These are phyloP conservation scores for Malurus leucopterus DNA, from an alignment of 2,797 vertebrate genomes.

Conservation along the genomic window DNA sequence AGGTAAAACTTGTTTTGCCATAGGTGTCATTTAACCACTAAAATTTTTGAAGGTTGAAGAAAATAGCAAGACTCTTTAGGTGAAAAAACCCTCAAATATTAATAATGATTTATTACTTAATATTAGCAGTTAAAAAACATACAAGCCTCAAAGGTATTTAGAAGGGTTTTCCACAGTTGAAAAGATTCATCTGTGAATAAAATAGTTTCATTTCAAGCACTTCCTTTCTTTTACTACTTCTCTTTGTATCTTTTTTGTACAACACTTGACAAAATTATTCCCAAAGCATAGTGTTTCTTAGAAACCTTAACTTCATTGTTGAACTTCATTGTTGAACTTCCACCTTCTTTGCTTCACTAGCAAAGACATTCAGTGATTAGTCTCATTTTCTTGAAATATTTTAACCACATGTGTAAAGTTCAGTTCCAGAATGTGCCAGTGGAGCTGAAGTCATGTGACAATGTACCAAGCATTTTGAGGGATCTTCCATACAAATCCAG, in stretches of 20 bases:
- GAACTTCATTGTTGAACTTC: background rate
- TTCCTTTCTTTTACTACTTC: background rate
- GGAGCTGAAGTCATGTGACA: background rate
- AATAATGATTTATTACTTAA: background rate
- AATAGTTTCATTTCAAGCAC: constrained; percentile 1
- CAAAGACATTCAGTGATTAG: background rate
- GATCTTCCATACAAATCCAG: background rate
- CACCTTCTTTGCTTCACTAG: background rate
- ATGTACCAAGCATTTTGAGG: background rate
- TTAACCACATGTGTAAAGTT: background rate
- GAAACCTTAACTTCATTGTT: background rate
- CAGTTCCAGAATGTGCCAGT: background rate
- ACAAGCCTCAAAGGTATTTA: background rate
- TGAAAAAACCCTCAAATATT: background rate
- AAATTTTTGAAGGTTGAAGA: background rate
- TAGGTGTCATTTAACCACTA: background rate
- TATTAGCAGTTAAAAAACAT: background rate
- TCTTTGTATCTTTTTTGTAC: background rate
- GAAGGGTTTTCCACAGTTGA: background rate
- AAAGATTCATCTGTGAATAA: background rate
- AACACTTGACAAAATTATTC: background rate
- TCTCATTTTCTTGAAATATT: background rate
- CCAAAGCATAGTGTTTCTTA: background rate
- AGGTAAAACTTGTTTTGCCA: background rate
- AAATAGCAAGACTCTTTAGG: background rate